Conservation (phyloP, 2,888 invertebrate genomes). For the Crematogaster levior region DNA sequence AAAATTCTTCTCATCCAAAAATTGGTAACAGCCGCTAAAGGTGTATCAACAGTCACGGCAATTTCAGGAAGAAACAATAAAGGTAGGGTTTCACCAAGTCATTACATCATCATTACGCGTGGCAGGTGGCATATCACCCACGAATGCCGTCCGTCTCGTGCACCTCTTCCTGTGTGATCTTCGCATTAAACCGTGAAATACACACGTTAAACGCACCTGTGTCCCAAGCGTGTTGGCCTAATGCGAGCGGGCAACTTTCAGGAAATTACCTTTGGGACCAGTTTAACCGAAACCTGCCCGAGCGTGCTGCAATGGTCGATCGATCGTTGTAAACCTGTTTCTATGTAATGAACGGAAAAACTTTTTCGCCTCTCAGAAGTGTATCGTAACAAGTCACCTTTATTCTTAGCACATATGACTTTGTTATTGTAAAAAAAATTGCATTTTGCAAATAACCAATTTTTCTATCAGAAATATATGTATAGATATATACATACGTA, state of each 20-base stretch:
- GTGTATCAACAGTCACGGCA: slow-evolving; percentile 3
- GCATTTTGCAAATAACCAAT: too few relatives aligned
- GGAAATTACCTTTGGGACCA: slow-evolving; percentile 71
- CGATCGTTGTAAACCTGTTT: slow-evolving; percentile 50
- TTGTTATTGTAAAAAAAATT: too few relatives aligned
- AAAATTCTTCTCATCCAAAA: slow-evolving; percentile 2
- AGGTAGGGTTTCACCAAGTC: slow-evolving; percentile 71
- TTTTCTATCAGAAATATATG: too few relatives aligned
- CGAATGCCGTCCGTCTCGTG: not conserved
- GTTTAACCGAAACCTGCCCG: slow-evolving; percentile 59
- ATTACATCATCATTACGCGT: slow-evolving; percentile 74
- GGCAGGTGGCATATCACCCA: slow-evolving; percentile 72
- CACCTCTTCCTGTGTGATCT: slow-evolving; percentile 68
- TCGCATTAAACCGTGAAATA: slow-evolving; percentile 70
- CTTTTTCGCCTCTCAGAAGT: not conserved
- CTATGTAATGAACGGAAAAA: slow-evolving; percentile 39
- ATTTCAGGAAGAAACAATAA: slow-evolving; percentile 54
- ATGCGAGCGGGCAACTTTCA: slow-evolving; percentile 61
- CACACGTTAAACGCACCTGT: slow-evolving; percentile 75
- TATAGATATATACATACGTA: too few relatives aligned
- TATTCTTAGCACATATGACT: not conserved
- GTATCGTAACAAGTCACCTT: not conserved
- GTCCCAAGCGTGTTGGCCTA: slow-evolving; percentile 62
- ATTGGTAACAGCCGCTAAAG: slow-evolving; percentile 39
- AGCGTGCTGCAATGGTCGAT: slow-evolving; percentile 56